These are phyloP conservation scores for Fragum whitleyi DNA, from an alignment of 2,888 invertebrate genomes.

Conservation along the genomic window DNA sequence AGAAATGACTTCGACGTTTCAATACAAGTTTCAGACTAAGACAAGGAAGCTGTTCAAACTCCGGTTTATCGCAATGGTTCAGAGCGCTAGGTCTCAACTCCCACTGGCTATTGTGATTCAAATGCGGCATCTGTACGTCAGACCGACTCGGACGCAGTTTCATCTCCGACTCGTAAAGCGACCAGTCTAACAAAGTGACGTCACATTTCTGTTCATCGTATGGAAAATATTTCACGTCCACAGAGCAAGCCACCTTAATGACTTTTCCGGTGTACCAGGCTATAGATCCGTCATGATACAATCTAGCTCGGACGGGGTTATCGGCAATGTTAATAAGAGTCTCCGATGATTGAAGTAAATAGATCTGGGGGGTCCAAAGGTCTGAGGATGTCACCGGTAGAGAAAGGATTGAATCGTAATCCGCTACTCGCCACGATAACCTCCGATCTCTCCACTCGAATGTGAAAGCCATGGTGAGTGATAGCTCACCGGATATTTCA, in stretches of 20 bases:
- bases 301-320: not conserved
- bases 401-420: slow-evolving; percentile 7
- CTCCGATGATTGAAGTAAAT: slow-evolving; percentile 12
- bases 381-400: not conserved
- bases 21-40: not conserved
- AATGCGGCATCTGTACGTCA: not conserved
- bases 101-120: slow-evolving; percentile 29
- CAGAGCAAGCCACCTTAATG: slow-evolving; percentile 4
- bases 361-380: slow-evolving; percentile 22
- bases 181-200: slow-evolving; percentile 8
- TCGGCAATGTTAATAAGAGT: slow-evolving; percentile 1
- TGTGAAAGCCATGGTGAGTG: slow-evolving; percentile 3
- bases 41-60: slow-evolving; percentile 4
- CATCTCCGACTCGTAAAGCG: not conserved
- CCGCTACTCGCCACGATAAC: slow-evolving; percentile 20
- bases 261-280: slow-evolving; percentile 14
- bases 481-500: slow-evolving; percentile 34
- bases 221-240: slow-evolving; percentile 29
- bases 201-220: slow-evolving; percentile 28
- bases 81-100: slow-evolving; percentile 16
- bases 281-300: not conserved
- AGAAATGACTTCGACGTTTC: slow-evolving; percentile 26
- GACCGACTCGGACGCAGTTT: not conserved
- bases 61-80: not conserved
- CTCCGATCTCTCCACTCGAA: slow-evolving; percentile 27